phyloP scores from a whole-genome alignment of 2,113 vertebrate genomes.

The Sterrhoptilus dennistouni region DNA sequence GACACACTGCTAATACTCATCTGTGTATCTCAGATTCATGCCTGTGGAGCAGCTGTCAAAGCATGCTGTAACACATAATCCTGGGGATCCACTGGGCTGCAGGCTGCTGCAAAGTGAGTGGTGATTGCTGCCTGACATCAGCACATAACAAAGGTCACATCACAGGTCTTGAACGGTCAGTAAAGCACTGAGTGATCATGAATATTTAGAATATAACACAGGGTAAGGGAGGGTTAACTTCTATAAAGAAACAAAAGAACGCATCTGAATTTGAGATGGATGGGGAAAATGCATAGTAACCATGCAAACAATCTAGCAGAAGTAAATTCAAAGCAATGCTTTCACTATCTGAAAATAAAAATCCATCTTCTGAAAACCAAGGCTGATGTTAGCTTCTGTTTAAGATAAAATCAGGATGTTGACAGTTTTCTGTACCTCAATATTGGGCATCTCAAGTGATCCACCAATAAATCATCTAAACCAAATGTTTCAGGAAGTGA shows the following conservation, averaged over 20 bases:
- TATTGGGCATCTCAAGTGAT: not conserved
- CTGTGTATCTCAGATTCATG: not conserved
- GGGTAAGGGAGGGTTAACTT: not conserved
- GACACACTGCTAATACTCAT: not conserved
- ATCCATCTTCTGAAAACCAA: not conserved
- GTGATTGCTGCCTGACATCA: not conserved
- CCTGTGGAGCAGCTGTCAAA: not conserved
- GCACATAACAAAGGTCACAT: not conserved
- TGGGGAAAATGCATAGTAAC: not conserved
- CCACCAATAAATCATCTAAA: not conserved
- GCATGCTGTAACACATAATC: not conserved
- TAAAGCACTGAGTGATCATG: not conserved
- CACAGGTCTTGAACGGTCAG: not conserved
- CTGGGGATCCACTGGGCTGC: not conserved
- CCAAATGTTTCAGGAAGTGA: not conserved
- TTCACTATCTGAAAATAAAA: not conserved
- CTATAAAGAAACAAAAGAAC: not conserved
- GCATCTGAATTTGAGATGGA: fast-evolving
- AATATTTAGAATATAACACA: not conserved
- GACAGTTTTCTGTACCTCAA: not conserved
- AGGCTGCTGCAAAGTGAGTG: not conserved
- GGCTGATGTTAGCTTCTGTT: not conserved
- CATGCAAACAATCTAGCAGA: not conserved
- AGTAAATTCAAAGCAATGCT: not conserved
- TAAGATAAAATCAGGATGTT: not conserved